Evolutionary conservation across 2,888 invertebrate genomes (phyloP).

Genomic region (Ernsta delagoae): DNA sequence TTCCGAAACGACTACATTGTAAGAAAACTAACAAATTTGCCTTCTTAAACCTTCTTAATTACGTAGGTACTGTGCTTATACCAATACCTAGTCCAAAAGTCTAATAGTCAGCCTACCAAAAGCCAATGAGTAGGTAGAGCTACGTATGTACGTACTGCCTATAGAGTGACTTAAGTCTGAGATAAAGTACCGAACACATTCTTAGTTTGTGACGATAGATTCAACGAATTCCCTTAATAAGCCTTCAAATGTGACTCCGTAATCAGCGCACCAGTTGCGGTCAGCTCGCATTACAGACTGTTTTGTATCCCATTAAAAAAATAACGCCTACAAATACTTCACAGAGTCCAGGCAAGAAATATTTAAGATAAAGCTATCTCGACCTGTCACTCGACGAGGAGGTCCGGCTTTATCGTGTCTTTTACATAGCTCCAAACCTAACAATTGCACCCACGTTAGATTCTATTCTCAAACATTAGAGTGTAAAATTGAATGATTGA

Average conservation of each 20-base stretch:
- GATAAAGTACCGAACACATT: too few relatives aligned
- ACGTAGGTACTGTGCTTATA: too few relatives aligned
- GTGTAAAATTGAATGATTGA: slow-evolving; percentile 30
- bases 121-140: too few relatives aligned
- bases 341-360: slow-evolving; percentile 47
- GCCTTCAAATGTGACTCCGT: not conserved
- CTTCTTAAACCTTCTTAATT: too few relatives aligned
- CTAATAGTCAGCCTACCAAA: too few relatives aligned
- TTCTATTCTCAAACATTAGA: slow-evolving; percentile 37
- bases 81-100: too few relatives aligned
- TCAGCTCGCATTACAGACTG: slow-evolving; percentile 24
- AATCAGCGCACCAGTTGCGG: not conserved
- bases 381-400: slow-evolving; percentile 50
- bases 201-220: too few relatives aligned
- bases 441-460: slow-evolving; percentile 5
- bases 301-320: slow-evolving; percentile 37
- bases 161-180: too few relatives aligned
- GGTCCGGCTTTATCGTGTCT: slow-evolving; percentile 45
- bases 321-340: slow-evolving; percentile 43
- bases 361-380: slow-evolving; percentile 52
- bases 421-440: slow-evolving; percentile 24
- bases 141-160: too few relatives aligned
- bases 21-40: too few relatives aligned
- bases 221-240: too few relatives aligned
- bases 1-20: too few relatives aligned